Evolutionary conservation across 2,888 invertebrate genomes (phyloP).

Genomic region (Diachrysia chrysitis): DNA sequence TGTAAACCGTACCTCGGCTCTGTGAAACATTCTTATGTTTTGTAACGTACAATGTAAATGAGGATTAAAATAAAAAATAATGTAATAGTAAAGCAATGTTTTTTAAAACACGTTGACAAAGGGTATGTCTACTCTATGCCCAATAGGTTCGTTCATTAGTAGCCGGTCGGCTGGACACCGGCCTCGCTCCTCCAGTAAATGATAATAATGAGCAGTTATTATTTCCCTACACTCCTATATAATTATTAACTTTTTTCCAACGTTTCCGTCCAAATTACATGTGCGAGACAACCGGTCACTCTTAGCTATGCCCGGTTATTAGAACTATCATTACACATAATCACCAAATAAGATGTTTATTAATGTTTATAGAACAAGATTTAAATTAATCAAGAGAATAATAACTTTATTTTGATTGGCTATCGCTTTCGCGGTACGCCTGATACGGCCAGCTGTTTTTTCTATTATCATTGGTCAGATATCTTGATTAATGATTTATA

Average conservation of each 20-base stretch:
- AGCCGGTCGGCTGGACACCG: slow-evolving; percentile 63
- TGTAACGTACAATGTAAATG: not conserved
- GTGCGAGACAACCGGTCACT: slow-evolving; percentile 55
- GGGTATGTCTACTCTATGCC: slow-evolving; percentile 52
- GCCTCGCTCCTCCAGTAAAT: slow-evolving; percentile 67
- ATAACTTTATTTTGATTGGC: slow-evolving; percentile 71
- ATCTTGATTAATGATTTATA: slow-evolving; percentile 56
- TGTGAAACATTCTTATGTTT: not conserved
- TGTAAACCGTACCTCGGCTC: not conserved
- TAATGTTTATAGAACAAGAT: slow-evolving; percentile 73
- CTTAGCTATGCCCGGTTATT: slow-evolving; percentile 55
- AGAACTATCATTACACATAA: slow-evolving; percentile 73
- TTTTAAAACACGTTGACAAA: slow-evolving; percentile 1
- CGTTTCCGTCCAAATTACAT: slow-evolving; percentile 80
- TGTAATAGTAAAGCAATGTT: not conserved
- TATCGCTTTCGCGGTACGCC: slow-evolving; percentile 59
- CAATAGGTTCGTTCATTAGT: slow-evolving; percentile 73
- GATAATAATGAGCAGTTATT: slow-evolving; percentile 84
- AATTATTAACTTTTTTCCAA: slow-evolving; percentile 83
- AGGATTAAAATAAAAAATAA: too few species aligned
- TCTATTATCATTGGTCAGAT: slow-evolving; percentile 41
- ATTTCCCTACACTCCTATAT: slow-evolving; percentile 76
- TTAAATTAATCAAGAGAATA: slow-evolving; percentile 76
- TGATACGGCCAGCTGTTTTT: slow-evolving; percentile 36
- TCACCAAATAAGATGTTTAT: slow-evolving; percentile 77